These are phyloP conservation scores for Brenthis hecate DNA, from an alignment of 2,888 invertebrate species.

Conservation along the genomic window DNA sequence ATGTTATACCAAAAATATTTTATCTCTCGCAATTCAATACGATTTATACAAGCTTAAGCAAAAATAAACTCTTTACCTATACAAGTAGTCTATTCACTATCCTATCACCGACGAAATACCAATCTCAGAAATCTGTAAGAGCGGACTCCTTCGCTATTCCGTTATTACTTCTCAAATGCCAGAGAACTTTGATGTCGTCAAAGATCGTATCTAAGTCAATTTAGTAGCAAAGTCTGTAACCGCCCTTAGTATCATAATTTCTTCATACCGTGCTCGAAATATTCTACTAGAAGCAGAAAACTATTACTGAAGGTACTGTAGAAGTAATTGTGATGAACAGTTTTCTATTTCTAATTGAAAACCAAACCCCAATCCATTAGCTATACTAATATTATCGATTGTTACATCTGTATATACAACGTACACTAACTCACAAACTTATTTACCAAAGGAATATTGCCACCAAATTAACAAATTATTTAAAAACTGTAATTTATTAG, in stretches of 20 bases:
- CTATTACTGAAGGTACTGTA: not conserved
- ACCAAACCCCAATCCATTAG: constrained; percentile 47
- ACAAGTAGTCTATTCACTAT: constrained; percentile 39
- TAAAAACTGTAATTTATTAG: too few relatives aligned
- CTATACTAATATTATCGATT: constrained; percentile 53
- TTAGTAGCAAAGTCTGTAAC: constrained; percentile 27
- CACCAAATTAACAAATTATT: not conserved
- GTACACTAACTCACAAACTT: constrained; percentile 2
- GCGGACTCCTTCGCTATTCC: constrained; percentile 26
- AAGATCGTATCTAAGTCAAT: too few relatives aligned
- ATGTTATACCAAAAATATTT: constrained; percentile 77
- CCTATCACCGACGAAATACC: constrained; percentile 50
- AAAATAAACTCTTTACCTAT: constrained; percentile 77
- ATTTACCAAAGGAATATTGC: not conserved
- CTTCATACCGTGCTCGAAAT: constrained; percentile 73
- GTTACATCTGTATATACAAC: constrained; percentile 65
- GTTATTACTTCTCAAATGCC: too few relatives aligned
- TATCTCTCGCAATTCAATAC: constrained; percentile 73
- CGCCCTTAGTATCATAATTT: constrained; percentile 53
- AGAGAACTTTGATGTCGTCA: too few relatives aligned
- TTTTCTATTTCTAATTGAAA: constrained; percentile 26
- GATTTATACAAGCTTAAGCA: constrained; percentile 77
- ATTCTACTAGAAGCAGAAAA: constrained; percentile 32
- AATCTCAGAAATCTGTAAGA: constrained; percentile 46
- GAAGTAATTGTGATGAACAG: too few relatives aligned